Base-by-base conservation (phyloP, 2,888 invertebrate genomes). In the Dolichomitus sp. region DNA sequence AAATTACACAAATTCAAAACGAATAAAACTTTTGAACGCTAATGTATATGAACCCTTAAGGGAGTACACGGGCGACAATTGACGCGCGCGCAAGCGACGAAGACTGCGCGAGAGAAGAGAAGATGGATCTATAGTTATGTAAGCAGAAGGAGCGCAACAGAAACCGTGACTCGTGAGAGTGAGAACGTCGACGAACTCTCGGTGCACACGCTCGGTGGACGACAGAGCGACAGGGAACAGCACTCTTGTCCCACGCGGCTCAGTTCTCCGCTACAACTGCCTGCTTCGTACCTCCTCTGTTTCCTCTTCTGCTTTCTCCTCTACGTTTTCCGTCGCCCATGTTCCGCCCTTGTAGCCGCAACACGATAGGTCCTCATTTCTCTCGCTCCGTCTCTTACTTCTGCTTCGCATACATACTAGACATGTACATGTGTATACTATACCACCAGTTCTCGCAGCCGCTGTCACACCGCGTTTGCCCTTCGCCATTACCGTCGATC, bases 231-330 rank as follows among this genome's bases (percentile, higher is more conserved):
- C 89, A 88, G 87, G 83, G 88, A 91, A 89, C 91, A 91, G 90
- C 88, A 88, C 88, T 89, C 88, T 87, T 88, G 89, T 91, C 91
- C 89, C 91, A 91, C 91, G 91, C 88, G 88, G 91, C 90, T 91
- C 90, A 91, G 86, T 88, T 88, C 90, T 87, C 86, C 73, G 82
- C 86, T 88, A 89, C 90, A 88, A 89, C 84, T 79, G 80, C 81
- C 78, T 57, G 77, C 78, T 74, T 69, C 73, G 61, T 42, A 12
- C 48, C 19, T 48, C 45, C 57, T 42, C 27, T 66, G 37, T 66
- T 54, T 45, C 45, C 72, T 72, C 37, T 17, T 69, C 23, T 23
- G 23, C 72, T 73, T 70, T 65, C 50, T 17, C n/a, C 63, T 23
- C 30, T 57, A 17, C 73, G 70, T 76, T 57, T 45, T 69, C 72